phyloP scores from a whole-genome alignment of 1,140 invertebrate species.

The Himalopsyche phryganea region DNA sequence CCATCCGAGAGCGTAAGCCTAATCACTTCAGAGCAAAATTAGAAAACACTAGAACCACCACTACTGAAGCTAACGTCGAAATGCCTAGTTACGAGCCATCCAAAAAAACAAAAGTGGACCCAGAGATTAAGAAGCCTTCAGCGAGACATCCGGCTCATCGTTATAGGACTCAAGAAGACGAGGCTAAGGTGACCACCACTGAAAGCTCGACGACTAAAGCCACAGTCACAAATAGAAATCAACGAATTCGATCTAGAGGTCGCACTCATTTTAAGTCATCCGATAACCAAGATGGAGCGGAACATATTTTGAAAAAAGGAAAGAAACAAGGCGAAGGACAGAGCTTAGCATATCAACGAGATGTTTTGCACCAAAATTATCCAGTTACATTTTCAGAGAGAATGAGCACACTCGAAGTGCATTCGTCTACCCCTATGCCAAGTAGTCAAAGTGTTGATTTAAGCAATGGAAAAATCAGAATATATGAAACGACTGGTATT shows the following conservation, averaged over 20 bases:
- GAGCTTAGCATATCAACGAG: conserved; percentile 57
- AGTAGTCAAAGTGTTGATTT: conserved; percentile 20
- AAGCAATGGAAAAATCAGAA: conserved; percentile 29
- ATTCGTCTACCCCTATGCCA: conserved; percentile 21
- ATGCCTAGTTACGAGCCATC: conserved; percentile 17
- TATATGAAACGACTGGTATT: conserved; percentile 30
- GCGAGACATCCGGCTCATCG: conserved; percentile 34
- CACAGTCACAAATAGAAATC: conserved; percentile 35
- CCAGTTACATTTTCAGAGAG: conserved; percentile 52
- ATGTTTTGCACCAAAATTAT: conserved; percentile 60
- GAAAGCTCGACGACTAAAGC: conserved; percentile 47
- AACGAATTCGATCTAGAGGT: conserved; percentile 42
- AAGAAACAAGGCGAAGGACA: conserved; percentile 40
- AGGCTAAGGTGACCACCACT: conserved; percentile 49
- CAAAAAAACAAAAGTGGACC: conserved; percentile 38
- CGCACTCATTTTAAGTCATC: conserved; percentile 44
- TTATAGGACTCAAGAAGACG: conserved; percentile 43
- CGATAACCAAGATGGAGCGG: conserved; percentile 38
- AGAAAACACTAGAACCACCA: conserved; percentile 26
- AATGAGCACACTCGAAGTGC: conserved; percentile 39
- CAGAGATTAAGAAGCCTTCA: conserved; percentile 26
- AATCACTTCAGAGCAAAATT: conserved; percentile 36
- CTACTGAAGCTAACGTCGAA: conserved; percentile 18
- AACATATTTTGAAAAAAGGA: conserved; percentile 37
- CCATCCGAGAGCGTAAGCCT: conserved; percentile 49